Percentiles rank a stretch among this genome's conserved stretches.
phyloP scores from a whole-genome alignment of 2,888 invertebrate species.

The Andrena haemorrhoa region DNA sequence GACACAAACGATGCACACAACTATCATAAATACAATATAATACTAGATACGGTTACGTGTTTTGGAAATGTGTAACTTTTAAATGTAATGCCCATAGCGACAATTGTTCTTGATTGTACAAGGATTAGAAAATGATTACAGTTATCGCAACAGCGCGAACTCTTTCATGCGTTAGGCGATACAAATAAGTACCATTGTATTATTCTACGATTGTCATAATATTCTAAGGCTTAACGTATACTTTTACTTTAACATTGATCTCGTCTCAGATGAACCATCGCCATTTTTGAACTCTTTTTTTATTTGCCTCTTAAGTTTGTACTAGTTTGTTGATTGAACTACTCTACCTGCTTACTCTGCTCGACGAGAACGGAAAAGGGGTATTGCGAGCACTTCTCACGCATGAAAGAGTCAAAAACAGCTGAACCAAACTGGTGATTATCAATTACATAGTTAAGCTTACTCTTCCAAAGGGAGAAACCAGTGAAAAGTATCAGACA shows the following conservation, averaged over 20 bases:
- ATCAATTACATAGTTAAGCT: conserved; percentile 6
- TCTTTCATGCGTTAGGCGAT: conserved; percentile 46
- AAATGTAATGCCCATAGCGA: background rate
- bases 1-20: background rate
- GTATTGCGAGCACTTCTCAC: conserved; percentile 3
- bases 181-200: conserved; percentile 17
- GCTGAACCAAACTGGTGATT: background rate
- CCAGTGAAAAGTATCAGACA: background rate
- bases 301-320: conserved; percentile 8
- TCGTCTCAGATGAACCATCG: background rate
- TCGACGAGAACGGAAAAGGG: background rate
- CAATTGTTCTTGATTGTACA: conserved; percentile 30
- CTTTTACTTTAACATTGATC: conserved; percentile 14
- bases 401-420: conserved; percentile 49
- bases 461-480: conserved; percentile 1
- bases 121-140: conserved; percentile 12
- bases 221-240: background rate
- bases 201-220: conserved; percentile 25
- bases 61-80: conserved; percentile 11
- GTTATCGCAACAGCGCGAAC: conserved; percentile 8
- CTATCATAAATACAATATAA: conserved; percentile 6
- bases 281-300: background rate
- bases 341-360: background rate
- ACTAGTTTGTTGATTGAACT: conserved; percentile 23
- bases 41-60: background rate